phyloP scores from a whole-genome alignment of 2,888 invertebrate genomes.

The Parnassius glacialis region DNA sequence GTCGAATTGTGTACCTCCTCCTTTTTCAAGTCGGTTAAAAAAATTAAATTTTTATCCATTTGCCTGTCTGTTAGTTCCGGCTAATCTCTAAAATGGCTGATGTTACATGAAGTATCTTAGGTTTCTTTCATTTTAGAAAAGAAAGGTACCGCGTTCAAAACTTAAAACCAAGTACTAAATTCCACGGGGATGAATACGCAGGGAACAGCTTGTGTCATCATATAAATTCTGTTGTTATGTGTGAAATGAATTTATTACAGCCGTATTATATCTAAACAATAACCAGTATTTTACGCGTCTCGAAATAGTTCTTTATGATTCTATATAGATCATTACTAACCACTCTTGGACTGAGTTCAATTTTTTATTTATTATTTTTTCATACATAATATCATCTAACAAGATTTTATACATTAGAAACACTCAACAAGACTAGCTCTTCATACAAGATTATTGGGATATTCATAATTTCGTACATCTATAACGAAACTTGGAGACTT shows the following conservation, averaged over 20 bases:
- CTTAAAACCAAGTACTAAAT: no score
- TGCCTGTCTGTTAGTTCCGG: no score
- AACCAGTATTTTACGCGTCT: slow-evolving; percentile 16
- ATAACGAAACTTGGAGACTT: background rate
- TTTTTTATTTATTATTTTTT: slow-evolving; percentile 16
- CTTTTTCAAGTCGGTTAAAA: no score
- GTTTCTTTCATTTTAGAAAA: no score
- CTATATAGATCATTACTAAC: slow-evolving; percentile 23
- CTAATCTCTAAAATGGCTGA: no score
- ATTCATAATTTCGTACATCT: background rate
- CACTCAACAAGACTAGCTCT: slow-evolving; percentile 21
- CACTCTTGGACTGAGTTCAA: slow-evolving; percentile 24
- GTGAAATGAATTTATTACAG: slow-evolving; percentile 6
- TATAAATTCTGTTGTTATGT: slow-evolving; percentile 2
- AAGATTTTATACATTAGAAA: slow-evolving; percentile 23
- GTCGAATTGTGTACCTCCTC: no score
- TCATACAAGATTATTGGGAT: slow-evolving; percentile 8
- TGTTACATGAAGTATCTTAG: no score
- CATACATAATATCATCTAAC: slow-evolving; percentile 10
- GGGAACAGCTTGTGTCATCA: background rate
- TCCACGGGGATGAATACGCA: no score
- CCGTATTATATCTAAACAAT: slow-evolving; percentile 14
- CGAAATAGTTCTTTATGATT: slow-evolving; percentile 11
- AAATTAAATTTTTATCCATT: no score
- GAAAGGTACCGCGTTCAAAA: no score